Percentiles rank a stretch among this genome's conserved stretches.
These are phyloP conservation scores for Aleiodes alternator DNA, from an alignment of 2,888 invertebrate genomes.

Conservation along the genomic window DNA sequence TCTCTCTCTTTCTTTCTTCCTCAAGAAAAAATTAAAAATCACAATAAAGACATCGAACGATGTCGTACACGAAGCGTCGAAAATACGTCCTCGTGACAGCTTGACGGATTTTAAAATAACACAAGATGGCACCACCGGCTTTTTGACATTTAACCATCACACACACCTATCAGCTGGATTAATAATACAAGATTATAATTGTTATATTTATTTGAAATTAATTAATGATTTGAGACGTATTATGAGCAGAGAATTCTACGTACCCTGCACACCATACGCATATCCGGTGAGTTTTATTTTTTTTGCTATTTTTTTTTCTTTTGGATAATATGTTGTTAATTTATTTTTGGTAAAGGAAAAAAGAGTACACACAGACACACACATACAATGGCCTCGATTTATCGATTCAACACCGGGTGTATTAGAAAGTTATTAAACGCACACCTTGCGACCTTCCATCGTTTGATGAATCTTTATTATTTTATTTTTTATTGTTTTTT, in stretches of 20 bases:
- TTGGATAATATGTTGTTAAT: slow-evolving; percentile 24
- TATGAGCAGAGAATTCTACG: slow-evolving; percentile 75
- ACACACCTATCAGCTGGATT: slow-evolving; percentile 67
- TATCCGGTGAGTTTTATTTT: slow-evolving; percentile 69
- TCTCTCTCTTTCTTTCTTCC: no score
- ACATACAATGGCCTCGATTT: slow-evolving; percentile 29
- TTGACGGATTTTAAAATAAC: slow-evolving; percentile 61
- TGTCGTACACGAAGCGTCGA: slow-evolving; percentile 51
- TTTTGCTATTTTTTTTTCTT: not conserved
- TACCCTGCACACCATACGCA: slow-evolving; percentile 73
- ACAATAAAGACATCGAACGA: slow-evolving; percentile 35
- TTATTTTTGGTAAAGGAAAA: slow-evolving; percentile 13
- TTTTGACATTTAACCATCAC: slow-evolving; percentile 68
- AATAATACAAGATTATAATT: slow-evolving; percentile 49
- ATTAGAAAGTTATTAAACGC: slow-evolving; percentile 45
- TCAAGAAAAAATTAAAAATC: not conserved
- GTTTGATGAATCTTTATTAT: slow-evolving; percentile 20
- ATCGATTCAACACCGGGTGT: slow-evolving; percentile 40
- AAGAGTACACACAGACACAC: not conserved
- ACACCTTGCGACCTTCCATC: slow-evolving; percentile 35
- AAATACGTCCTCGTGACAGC: slow-evolving; percentile 68
- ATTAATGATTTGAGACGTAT: slow-evolving; percentile 54
- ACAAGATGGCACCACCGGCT: slow-evolving; percentile 72
- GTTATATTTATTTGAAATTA: slow-evolving; percentile 36
- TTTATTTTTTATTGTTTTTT: not conserved